Base-by-base conservation (phyloP, 1,140 invertebrate species). In the Drosophila bocqueti region DNA sequence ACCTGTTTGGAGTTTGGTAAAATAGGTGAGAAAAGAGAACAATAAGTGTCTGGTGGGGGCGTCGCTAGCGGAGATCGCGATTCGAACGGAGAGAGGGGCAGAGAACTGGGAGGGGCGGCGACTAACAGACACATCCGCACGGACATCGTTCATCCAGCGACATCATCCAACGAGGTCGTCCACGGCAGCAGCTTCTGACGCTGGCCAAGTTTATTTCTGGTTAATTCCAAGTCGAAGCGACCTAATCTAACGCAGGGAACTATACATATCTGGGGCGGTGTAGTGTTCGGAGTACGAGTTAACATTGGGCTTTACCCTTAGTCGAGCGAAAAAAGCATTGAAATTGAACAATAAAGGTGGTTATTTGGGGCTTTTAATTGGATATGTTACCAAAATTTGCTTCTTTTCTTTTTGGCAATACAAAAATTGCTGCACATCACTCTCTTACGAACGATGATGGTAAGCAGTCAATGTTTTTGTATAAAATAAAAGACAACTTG, bases 1-100 rank as follows among this genome's bases (percentile, higher is more conserved):
- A 97, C 97, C 98, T 99, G 95, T 92, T 83, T 78, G 63, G 76
- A 79, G 75, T 68, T 90, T 90, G 60, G 79, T 87, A 85, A 90
- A 80, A 89, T 83, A 81, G 75, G 71, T 85, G 84, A 89, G 71
- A 85, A 89, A 81, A 71, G 66, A 83, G 43, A 87, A 78, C 55
- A 61, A 89, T 84, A 84, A 84, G 79, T 85, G 84, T 71, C 83
- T 64, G 45, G 15, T n/a, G 75, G 29, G 52, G 72, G 72, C 78
- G 78, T 67, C 75, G 74, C 69, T 79, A 76, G 59, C 79, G 47
- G 31, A 54, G 77, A 64, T 10, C 7, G 52, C 13, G 52, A 38
- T 45, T 62, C 79, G 49, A 38, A 55, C 18, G 16, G 36, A 58
- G 36, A 74, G 31, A 68, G 11, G 45, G 40, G 31, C 29, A 63